phyloP scores from a whole-genome alignment of 2,888 invertebrate species.

The Scelioninae gen. 1 region DNA sequence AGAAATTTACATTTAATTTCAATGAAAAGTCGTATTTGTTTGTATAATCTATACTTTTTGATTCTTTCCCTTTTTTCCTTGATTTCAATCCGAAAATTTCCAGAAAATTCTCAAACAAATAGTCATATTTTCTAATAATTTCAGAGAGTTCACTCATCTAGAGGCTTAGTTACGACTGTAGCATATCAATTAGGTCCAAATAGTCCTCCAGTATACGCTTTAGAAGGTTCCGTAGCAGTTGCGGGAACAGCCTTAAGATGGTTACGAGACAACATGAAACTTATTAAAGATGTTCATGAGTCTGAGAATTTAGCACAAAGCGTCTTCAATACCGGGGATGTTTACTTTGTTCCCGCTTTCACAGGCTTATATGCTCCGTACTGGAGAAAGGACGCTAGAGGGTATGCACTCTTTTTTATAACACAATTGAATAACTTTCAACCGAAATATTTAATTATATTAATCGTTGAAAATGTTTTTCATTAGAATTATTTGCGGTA shows the following conservation, averaged over 20 bases:
- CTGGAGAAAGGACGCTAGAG: slow-evolving; percentile 98
- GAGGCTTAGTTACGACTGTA: slow-evolving; percentile 95
- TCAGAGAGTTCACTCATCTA: slow-evolving; percentile 90
- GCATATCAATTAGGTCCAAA: slow-evolving; percentile 95
- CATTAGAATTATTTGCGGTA: slow-evolving; percentile 94
- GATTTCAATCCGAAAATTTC: no score
- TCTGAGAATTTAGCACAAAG: slow-evolving; percentile 89
- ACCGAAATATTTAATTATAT: background rate
- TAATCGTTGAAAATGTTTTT: slow-evolving; percentile 4
- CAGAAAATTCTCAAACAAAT: background rate
- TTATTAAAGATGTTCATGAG: slow-evolving; percentile 90
- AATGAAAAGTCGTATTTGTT: no score
- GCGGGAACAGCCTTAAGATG: slow-evolving; percentile 97
- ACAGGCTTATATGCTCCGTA: slow-evolving; percentile 98
- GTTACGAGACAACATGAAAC: slow-evolving; percentile 95
- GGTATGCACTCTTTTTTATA: slow-evolving; percentile 84
- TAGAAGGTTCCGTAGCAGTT: slow-evolving; percentile 98
- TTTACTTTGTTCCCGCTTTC: slow-evolving; percentile 99
- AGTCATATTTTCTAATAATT: background rate
- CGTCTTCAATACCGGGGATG: slow-evolving; percentile 95
- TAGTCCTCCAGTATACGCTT: slow-evolving; percentile 92
- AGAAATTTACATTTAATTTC: no score
- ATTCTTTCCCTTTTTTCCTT: no score
- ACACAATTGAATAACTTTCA: no score
- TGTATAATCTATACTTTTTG: no score